Conservation (phyloP, 2,113 vertebrate genomes). For the Pelecanus crispus region DNA sequence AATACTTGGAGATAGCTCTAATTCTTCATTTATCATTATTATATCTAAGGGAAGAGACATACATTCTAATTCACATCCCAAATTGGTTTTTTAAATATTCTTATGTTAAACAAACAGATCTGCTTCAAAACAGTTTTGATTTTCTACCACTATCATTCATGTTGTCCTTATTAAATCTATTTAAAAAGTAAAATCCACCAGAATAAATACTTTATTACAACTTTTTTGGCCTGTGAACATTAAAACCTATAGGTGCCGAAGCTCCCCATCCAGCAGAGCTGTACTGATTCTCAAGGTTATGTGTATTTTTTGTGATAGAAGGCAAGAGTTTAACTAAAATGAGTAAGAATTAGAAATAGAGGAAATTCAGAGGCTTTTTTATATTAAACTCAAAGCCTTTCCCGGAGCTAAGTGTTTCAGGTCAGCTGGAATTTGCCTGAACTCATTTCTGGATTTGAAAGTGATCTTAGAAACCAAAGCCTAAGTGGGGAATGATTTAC, state of each 20-base stretch:
- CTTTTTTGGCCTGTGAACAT: background rate
- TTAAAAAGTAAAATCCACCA: background rate
- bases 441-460: conserved; percentile 58
- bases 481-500: conserved; percentile 21
- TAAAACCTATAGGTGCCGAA: background rate
- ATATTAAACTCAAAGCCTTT: conserved; percentile 49
- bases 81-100: background rate
- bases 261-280: background rate
- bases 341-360: conserved; percentile 44
- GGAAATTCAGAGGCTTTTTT: conserved; percentile 22
- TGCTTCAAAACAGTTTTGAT: background rate
- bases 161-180: background rate
- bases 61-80: background rate
- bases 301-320: conserved; percentile 8
- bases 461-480: conserved; percentile 49
- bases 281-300: background rate
- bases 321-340: conserved; percentile 23
- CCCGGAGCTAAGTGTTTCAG: conserved; percentile 35
- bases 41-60: background rate
- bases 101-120: background rate
- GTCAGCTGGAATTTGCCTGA: conserved; percentile 50
- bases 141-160: background rate
- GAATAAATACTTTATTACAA: background rate
- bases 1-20: background rate
- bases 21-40: conserved; percentile 3